A percentile compares a stretch with the other conserved stretches of the same genome.
Evolutionary conservation across 2,888 invertebrate genomes (phyloP).

Genomic region (Ichneumoninae sp.): DNA sequence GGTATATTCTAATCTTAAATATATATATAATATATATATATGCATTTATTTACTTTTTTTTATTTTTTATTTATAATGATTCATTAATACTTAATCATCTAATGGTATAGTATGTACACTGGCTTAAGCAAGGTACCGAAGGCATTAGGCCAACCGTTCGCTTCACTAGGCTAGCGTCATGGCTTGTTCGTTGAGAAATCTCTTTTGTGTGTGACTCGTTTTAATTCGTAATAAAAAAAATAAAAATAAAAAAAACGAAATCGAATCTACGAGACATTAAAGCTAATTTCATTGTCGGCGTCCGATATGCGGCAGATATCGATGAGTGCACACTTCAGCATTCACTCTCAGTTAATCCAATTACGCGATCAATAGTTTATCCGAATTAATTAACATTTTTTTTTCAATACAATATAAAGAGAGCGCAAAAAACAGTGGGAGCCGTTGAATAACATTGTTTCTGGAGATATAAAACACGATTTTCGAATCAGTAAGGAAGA

Average conservation of each 20-base stretch:
- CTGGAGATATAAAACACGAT: neutral
- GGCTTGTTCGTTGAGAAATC: slow-evolving; percentile 71
- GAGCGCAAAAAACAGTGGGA: slow-evolving; percentile 38
- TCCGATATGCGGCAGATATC: slow-evolving; percentile 45
- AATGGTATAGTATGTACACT: slow-evolving; percentile 82
- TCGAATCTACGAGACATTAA: slow-evolving; percentile 54
- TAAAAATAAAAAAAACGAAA: slow-evolving; percentile 8
- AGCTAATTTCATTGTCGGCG: slow-evolving; percentile 55
- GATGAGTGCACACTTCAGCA: slow-evolving; percentile 39
- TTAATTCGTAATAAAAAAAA: slow-evolving; percentile 44
- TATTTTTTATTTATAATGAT: slow-evolving; percentile 68
- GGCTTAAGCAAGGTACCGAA: slow-evolving; percentile 79
- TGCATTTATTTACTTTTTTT: slow-evolving; percentile 59
- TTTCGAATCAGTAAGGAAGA: slow-evolving; percentile 7
- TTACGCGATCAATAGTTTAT: slow-evolving; percentile 68
- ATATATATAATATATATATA: slow-evolving; percentile 68
- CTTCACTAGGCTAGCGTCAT: slow-evolving; percentile 79
- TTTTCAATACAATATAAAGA: slow-evolving; percentile 57
- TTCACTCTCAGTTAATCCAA: slow-evolving; percentile 66
- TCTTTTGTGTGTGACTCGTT: slow-evolving; percentile 56
- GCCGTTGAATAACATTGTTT: slow-evolving; percentile 19
- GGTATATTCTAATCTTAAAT: slow-evolving; percentile 77
- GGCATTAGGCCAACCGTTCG: slow-evolving; percentile 80
- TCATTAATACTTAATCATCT: slow-evolving; percentile 74
- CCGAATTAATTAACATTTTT: slow-evolving; percentile 69